Base-by-base conservation (phyloP, 2,797 vertebrate genomes). In the Lepilemur septentrionalis region DNA sequence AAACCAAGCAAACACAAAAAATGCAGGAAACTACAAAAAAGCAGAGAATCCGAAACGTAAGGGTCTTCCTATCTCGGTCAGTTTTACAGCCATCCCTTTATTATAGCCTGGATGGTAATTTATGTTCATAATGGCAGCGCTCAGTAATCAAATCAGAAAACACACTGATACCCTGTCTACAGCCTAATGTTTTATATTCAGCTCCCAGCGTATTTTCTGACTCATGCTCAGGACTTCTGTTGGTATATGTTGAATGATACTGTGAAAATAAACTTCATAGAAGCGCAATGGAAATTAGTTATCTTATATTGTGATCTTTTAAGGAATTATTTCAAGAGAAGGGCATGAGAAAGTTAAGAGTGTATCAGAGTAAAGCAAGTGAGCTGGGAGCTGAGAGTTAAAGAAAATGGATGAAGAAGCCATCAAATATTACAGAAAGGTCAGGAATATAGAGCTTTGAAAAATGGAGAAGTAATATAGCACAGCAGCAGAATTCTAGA, bases 381-480 rank as follows among this genome's bases (percentile, higher is more conserved):
- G 57, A 91, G 5, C 17, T n/a, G 25, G 63, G 84, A 86, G 67
- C 59, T 6, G 13, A 87, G 43, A 78, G 14, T 79, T 96, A 9
- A 85, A 73, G 89, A 90, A 89, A 70, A 89, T 79, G 13, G 38
- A 55, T 35, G 50, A 93, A 75, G 43, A 63, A 79, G 78, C 32
- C 88, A 67, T 92, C 59, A 57, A 75, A 30, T 30, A 85, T 82
- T 89, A 67, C n/a, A 86, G 63, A 80, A 96, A 96, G 50, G 57
- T 81, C 46, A 55, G 82, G 52, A 92, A 73, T 78, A 30, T 32
- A 93, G 82, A 90, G 84, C 18, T 95, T 93, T 87, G 65, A 93
- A 93, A 96, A 94, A 88, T 55, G 43, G 28, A 95, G 73, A 90
- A 32, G 61, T 69, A 92, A 41, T 30, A 35, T 30, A 23, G 46